These are phyloP conservation scores for Apodemia mormo DNA, from an alignment of 2,888 invertebrate species.

Conservation along the genomic window DNA sequence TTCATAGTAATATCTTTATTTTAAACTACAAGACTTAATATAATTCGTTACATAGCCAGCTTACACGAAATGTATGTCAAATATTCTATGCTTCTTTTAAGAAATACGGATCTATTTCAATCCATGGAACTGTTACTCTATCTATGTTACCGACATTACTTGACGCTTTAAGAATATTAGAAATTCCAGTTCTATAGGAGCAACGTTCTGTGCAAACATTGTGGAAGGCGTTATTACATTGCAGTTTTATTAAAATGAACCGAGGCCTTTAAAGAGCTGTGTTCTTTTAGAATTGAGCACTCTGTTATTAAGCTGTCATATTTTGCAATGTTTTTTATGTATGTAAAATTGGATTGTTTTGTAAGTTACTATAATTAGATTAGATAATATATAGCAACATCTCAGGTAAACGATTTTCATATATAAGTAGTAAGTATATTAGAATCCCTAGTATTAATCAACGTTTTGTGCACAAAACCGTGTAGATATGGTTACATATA, in stretches of 20 bases:
- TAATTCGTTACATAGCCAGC: too few relatives aligned
- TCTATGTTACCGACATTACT: not conserved
- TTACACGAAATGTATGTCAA: not conserved
- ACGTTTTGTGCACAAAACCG: too few relatives aligned
- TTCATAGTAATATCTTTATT: too few relatives aligned
- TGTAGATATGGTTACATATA: too few relatives aligned
- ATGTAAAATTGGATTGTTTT: too few relatives aligned
- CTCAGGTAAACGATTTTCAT: too few relatives aligned
- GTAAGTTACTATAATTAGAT: too few relatives aligned
- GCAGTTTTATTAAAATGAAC: constrained; percentile 16
- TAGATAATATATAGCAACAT: too few relatives aligned
- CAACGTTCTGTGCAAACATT: constrained; percentile 14
- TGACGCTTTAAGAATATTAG: constrained; percentile 14
- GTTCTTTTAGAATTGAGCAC: constrained; percentile 7
- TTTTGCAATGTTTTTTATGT: not conserved
- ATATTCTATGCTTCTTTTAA: not conserved
- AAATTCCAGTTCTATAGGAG: constrained; percentile 14
- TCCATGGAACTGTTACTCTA: not conserved
- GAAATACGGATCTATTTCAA: not conserved
- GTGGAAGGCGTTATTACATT: constrained; percentile 11
- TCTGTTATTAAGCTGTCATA: not conserved
- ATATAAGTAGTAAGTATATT: too few relatives aligned
- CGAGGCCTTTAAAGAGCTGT: constrained; percentile 7
- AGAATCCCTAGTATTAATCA: too few relatives aligned
- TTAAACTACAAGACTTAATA: too few relatives aligned